Percentiles rank a stretch among this genome's conserved stretches.
Evolutionary conservation across 2,113 vertebrate species (phyloP).

Genomic region (Oplegnathus fasciatus): DNA sequence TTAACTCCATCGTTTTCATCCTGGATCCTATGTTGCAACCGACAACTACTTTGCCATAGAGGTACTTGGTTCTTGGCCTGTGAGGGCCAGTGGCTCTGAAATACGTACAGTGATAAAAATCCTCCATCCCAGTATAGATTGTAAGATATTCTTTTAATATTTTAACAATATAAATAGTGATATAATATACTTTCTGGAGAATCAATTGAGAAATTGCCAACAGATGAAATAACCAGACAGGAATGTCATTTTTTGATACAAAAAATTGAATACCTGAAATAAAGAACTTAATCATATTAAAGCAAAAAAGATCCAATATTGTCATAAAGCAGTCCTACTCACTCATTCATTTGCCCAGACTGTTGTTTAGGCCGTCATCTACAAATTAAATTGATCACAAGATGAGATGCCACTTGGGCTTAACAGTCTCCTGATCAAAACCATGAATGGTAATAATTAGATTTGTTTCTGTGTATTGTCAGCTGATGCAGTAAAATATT

Average conservation of each 20-base stretch:
- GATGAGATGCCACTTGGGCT: not conserved
- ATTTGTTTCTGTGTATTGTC: not conserved
- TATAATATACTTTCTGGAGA: not conserved
- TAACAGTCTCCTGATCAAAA: not conserved
- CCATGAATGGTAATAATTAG: not conserved
- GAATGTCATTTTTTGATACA: not conserved
- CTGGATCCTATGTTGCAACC: conserved; percentile 10
- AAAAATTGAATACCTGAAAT: not conserved
- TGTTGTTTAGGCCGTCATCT: not conserved
- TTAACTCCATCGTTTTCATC: conserved; percentile 32
- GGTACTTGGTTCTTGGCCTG: not conserved
- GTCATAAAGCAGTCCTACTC: not conserved
- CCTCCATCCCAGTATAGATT: not conserved
- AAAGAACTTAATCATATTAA: not conserved
- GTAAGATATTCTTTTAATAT: not conserved
- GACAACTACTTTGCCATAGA: conserved; percentile 1
- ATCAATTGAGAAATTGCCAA: not conserved
- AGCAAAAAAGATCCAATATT: not conserved
- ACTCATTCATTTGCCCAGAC: not conserved
- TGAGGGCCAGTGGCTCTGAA: not conserved
- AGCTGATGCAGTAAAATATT: not conserved
- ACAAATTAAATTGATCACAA: not conserved
- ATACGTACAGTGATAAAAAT: not conserved
- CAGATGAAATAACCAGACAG: not conserved
- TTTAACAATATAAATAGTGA: not conserved